Base-by-base conservation (phyloP, 2,797 vertebrate genomes). In the Sebastes reedi region DNA sequence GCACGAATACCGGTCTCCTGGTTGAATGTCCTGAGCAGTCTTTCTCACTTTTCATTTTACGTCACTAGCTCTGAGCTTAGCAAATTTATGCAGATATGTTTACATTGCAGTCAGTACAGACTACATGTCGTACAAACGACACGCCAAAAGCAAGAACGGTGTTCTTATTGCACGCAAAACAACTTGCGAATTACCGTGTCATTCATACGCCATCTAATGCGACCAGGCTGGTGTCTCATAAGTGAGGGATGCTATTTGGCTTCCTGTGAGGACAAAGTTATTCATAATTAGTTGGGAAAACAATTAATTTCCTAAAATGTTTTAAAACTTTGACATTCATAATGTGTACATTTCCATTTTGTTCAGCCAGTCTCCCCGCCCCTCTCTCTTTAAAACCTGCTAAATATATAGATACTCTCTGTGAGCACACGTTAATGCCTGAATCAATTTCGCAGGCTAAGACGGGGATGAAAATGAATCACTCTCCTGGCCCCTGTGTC, bases 371-470 rank as follows among this genome's bases (percentile, higher is more conserved):
- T 27, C 42, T 24, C 18, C 29, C 14, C 16, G 1, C 12, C 1
- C 32, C 8, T 18, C 65, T 52, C 74, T 74, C 58, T 62, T 78
- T 80, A 62, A 86, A 73, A n/a, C 71, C 27, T 72, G 39, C 66
- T 79, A 55, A 66, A 86, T 16, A 80, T 69, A 80, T 55, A 83
- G 62, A 85, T 54, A 2, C 18, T 52, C 62, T 65, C 72, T 80
- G 78, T 29, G 27, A 86, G 81, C 79, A 61, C 42, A 46, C 24
- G 7, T 62, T 84, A 83, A 78, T 55, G 78, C 61, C 83, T 27
- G 65, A 86, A 85, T 89, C 79, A 52, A 30, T 90, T 89, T 87
- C 25, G 32, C 77, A 82, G 70, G 67, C 79, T 65, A 20, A 83
- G 70, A 76, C 18, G 65, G 66, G 66, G 59, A 62, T 84, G 79